phyloP scores from a whole-genome alignment of 2,888 invertebrate species.

The Dugesia japonica region DNA sequence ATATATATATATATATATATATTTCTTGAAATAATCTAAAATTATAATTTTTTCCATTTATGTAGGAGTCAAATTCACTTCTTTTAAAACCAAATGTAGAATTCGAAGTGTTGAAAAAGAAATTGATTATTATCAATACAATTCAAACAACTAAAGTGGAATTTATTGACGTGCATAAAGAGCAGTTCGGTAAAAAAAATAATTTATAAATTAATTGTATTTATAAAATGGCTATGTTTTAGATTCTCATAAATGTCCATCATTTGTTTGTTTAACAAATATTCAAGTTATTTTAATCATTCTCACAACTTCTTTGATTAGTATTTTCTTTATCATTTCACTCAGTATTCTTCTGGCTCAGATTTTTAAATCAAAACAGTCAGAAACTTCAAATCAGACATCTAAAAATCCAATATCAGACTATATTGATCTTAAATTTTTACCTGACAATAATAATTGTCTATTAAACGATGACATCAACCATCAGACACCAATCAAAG shows the following conservation, averaged over 20 bases:
- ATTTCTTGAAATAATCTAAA: neutral
- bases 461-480: neutral
- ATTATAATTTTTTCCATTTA: neutral
- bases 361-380: neutral
- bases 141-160: neutral
- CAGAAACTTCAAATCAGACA: neutral
- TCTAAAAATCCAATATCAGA: neutral
- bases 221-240: neutral
- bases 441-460: neutral
- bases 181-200: neutral
- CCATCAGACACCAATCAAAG: neutral
- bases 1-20: neutral
- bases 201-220: too few relatives aligned
- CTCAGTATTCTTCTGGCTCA: neutral
- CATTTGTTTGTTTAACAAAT: conserved; percentile 14
- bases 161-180: neutral
- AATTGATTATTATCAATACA: neutral
- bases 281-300: neutral
- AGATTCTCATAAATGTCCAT: neutral
- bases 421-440: neutral
- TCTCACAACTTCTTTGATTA: neutral
- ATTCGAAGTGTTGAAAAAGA: neutral
- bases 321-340: conserved; percentile 8
- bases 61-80: neutral
- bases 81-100: conserved; percentile 6